Evolutionary conservation across 1,140 invertebrate genomes (phyloP), one percentile per base, ranked within the genome.

Genomic region (Musca domestica): DNA sequence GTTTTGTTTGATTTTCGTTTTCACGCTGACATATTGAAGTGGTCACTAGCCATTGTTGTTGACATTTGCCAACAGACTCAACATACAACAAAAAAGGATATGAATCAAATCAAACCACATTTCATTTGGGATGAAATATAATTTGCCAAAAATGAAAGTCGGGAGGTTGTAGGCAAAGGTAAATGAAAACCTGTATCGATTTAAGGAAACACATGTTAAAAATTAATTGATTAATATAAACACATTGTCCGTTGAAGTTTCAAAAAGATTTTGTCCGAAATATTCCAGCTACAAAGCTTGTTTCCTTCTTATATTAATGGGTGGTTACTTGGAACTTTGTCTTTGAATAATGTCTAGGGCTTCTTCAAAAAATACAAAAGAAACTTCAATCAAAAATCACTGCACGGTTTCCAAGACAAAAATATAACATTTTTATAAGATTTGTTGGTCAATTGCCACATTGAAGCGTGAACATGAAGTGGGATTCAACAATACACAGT

Each of bases 11-110:
- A 27, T 68, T 58, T 58, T 56, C 3, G 15, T n/a, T 67, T 47
- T n/a, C 56, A 47, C 49, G 47, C 52, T 69, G 68, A 69, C 68
- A 69, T 69, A 69, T 69, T 69, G 68, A 69, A 69, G 68, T 69
- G 68, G 68, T 69, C 68, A 69, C 54, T 25, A n/a, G n/a, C n/a
- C 41, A 46, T 52, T 52, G 10, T 46, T 46, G 10, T 46, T 46
- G 41, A 3, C 10, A 46, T 46, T 46, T n/a, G n/a, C n/a, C n/a
- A n/a, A n/a, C n/a, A n/a, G n/a, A n/a, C n/a, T n/a, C n/a, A n/a
- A n/a, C n/a, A n/a, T n/a, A n/a, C n/a, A n/a, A n/a, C n/a, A n/a
- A n/a, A n/a, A n/a, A n/a, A n/a, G n/a, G n/a, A n/a, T n/a, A n/a
- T n/a, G n/a, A n/a, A n/a, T n/a, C n/a, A n/a, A n/a, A n/a, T n/a